Conservation (phyloP, 1,140 invertebrate genomes). For the Nylanderia fulva region DNA sequence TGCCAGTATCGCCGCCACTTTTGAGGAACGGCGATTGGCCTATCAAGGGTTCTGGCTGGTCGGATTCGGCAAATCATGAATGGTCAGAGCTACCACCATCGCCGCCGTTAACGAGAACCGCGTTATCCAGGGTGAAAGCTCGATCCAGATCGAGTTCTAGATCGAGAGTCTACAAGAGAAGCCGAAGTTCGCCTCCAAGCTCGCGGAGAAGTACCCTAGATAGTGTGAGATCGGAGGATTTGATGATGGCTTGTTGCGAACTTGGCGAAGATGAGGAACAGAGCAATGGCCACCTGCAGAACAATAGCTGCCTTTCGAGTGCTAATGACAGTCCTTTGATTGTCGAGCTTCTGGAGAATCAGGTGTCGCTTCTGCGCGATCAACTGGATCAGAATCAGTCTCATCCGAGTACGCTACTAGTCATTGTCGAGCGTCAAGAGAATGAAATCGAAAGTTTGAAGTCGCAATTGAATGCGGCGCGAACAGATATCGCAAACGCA, state of each 20-base stretch:
- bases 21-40: constrained; percentile 85
- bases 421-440: constrained; percentile 89
- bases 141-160: constrained; percentile 88
- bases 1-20: constrained; percentile 80
- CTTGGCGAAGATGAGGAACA: constrained; percentile 84
- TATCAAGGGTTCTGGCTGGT: constrained; percentile 80
- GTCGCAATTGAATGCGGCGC: constrained; percentile 83
- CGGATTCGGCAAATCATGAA: constrained; percentile 80
- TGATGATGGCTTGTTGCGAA: constrained; percentile 85
- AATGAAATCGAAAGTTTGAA: constrained; percentile 90
- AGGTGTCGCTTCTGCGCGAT: constrained; percentile 86
- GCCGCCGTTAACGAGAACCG: constrained; percentile 90
- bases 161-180: constrained; percentile 87
- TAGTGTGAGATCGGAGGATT: constrained; percentile 88
- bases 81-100: constrained; percentile 89
- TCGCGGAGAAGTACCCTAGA: constrained; percentile 89
- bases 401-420: constrained; percentile 81
- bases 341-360: constrained; percentile 86
- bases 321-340: constrained; percentile 82
- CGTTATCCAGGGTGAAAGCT: constrained; percentile 92
- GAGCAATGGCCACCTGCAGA: constrained; percentile 77
- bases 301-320: constrained; percentile 73
- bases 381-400: constrained; percentile 84
- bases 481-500: constrained; percentile 83
- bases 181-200: constrained; percentile 88